Evolutionary conservation across 2,797 vertebrate species (phyloP).

Genomic region (Tragelaphus eurycerus): DNA sequence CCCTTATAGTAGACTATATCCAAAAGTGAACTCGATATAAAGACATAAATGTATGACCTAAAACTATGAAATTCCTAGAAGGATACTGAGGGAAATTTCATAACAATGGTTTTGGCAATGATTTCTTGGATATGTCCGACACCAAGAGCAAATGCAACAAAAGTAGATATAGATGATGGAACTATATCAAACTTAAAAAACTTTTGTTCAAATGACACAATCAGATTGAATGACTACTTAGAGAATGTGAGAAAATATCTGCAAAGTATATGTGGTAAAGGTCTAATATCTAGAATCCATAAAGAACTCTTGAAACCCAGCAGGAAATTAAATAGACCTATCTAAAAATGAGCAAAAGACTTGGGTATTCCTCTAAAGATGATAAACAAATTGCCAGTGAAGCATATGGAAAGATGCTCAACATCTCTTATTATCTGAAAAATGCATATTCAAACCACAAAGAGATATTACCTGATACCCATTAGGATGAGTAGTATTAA

Average conservation of each 20-base stretch:
- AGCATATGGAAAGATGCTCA: neutral
- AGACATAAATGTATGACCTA: neutral
- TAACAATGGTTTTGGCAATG: neutral
- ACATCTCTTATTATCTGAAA: neutral
- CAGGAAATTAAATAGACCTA: neutral
- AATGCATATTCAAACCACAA: neutral
- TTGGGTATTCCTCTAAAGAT: neutral
- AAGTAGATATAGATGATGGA: neutral
- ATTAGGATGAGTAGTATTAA: too few relatives aligned
- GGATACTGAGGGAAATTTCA: neutral
- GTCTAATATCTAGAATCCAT: neutral
- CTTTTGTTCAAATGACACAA: neutral
- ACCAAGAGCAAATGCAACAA: neutral
- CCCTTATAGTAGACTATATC: neutral
- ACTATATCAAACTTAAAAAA: neutral
- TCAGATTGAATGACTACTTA: neutral
- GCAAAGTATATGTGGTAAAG: neutral
- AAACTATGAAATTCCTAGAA: neutral
- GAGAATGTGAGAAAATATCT: neutral
- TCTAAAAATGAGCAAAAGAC: neutral
- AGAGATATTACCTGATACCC: neutral
- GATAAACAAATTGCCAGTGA: neutral
- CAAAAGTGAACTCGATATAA: neutral
- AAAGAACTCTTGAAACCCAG: neutral
- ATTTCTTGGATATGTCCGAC: neutral